These are phyloP conservation scores for Zaprionus kolodkinae DNA, from an alignment of 1,140 invertebrate genomes.

Conservation along the genomic window DNA sequence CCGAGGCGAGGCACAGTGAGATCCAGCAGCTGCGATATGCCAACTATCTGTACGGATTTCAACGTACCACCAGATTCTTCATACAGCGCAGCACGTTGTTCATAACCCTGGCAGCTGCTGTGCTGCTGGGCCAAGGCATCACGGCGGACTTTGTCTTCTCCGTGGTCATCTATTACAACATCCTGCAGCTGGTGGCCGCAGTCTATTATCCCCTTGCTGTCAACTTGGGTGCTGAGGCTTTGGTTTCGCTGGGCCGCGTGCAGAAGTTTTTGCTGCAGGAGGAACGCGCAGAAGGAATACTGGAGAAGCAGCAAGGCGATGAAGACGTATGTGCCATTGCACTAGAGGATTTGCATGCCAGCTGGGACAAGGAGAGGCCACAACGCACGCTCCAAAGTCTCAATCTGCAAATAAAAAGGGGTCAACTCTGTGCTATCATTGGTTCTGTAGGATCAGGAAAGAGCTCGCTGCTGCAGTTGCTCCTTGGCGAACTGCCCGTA, in stretches of 20 bases:
- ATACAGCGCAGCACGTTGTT: conserved; percentile 90
- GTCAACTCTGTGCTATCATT: conserved; percentile 90
- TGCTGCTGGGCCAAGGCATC: conserved; percentile 88
- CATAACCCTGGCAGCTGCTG: conserved; percentile 89
- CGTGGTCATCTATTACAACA: conserved; percentile 89
- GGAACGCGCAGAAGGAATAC: conserved; percentile 84
- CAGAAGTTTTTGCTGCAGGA: conserved; percentile 88
- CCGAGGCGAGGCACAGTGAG: conserved; percentile 86
- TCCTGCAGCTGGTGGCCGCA: conserved; percentile 87
- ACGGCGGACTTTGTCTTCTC: conserved; percentile 90
- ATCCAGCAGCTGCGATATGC: conserved; percentile 88
- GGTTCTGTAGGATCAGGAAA: conserved; percentile 93
- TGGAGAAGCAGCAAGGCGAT: conserved; percentile 24
- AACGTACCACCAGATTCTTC: conserved; percentile 88
- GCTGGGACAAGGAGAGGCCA: conserved; percentile 85
- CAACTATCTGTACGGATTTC: conserved; percentile 89
- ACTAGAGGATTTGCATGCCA: conserved; percentile 85
- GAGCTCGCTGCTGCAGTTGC: conserved; percentile 89
- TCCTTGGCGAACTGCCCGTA: conserved; percentile 90
- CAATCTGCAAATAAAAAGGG: conserved; percentile 86
- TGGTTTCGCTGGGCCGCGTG: conserved; percentile 88
- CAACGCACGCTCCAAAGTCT: conserved; percentile 86
- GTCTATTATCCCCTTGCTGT: conserved; percentile 91
- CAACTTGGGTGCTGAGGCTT: conserved; percentile 87
- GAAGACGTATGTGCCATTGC: conserved; percentile 78